These are phyloP conservation scores for Opisthograptis luteolata DNA, from an alignment of 2,888 invertebrate species.

Conservation along the genomic window DNA sequence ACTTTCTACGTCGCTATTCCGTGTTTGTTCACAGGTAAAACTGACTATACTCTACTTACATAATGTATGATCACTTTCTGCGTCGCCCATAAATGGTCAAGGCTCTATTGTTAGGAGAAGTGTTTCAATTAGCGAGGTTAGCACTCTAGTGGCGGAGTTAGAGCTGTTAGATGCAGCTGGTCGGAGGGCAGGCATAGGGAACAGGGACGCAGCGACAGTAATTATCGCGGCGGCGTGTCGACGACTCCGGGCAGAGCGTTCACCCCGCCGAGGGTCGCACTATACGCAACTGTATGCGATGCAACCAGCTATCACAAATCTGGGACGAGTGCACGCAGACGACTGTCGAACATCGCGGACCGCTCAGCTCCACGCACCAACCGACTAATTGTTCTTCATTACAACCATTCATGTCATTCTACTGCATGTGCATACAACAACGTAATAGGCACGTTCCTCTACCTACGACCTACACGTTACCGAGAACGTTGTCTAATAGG, in stretches of 20 bases:
- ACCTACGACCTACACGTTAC: slow-evolving; percentile 28
- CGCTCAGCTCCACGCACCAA: slow-evolving; percentile 38
- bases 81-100: slow-evolving; percentile 30
- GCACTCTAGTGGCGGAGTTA: slow-evolving; percentile 39
- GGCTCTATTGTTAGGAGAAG: slow-evolving; percentile 41
- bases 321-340: slow-evolving; percentile 51
- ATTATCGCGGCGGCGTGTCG: slow-evolving; percentile 80
- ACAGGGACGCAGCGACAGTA: slow-evolving; percentile 75
- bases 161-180: slow-evolving; percentile 45
- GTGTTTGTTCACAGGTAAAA: slow-evolving; percentile 15
- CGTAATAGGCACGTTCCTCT: slow-evolving; percentile 11
- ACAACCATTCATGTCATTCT: slow-evolving; percentile 49
- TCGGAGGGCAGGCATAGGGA: slow-evolving; percentile 51
- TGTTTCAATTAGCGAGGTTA: slow-evolving; percentile 56
- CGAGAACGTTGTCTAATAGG: slow-evolving; percentile 23
- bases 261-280: slow-evolving; percentile 76
- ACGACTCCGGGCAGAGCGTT: slow-evolving; percentile 79
- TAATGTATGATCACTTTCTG: slow-evolving; percentile 24
- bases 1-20: slow-evolving; percentile 22
- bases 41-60: slow-evolving; percentile 13
- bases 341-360: slow-evolving; percentile 24
- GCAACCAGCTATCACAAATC: slow-evolving; percentile 66
- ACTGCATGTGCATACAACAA: slow-evolving; percentile 18
- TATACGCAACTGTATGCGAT: slow-evolving; percentile 68
- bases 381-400: slow-evolving; percentile 48